Evolutionary conservation across 1,140 invertebrate genomes (phyloP).

Genomic region (Sesamia nonagrioides): DNA sequence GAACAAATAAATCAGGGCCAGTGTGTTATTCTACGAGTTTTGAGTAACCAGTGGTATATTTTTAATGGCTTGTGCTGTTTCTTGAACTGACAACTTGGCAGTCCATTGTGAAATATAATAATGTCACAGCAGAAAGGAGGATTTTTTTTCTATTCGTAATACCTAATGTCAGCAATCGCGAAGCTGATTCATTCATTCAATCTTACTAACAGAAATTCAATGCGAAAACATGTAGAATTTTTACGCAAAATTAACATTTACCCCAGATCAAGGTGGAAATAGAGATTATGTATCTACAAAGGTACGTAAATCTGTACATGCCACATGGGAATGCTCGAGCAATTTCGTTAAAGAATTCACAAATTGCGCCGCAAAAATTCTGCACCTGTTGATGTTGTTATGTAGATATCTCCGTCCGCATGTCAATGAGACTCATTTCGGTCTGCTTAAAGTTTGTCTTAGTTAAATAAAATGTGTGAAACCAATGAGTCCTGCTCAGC

Average conservation of each 20-base stretch:
- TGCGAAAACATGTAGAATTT: neutral
- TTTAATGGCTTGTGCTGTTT: neutral
- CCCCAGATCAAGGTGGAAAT: neutral
- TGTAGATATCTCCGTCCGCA: neutral
- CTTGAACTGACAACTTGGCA: neutral
- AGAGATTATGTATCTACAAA: constrained; percentile 7
- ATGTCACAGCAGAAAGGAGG: neutral
- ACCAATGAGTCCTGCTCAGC: neutral
- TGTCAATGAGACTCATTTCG: neutral
- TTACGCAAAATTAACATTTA: constrained; percentile 1
- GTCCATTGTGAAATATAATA: neutral
- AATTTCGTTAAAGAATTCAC: constrained; percentile 36
- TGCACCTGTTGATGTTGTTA: constrained; percentile 24
- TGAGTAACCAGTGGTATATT: too few species aligned
- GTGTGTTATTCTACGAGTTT: too few species aligned
- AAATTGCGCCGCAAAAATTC: constrained; percentile 15
- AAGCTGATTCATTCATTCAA: neutral
- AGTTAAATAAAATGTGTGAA: neutral
- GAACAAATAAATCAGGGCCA: too few species aligned
- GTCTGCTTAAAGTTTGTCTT: neutral
- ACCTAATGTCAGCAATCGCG: neutral
- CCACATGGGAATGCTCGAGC: constrained; percentile 22
- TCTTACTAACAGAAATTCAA: neutral
- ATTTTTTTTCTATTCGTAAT: neutral
- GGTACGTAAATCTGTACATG: constrained; percentile 16